Base-by-base conservation (phyloP, 2,888 invertebrate species). In the Rotaria socialis region DNA sequence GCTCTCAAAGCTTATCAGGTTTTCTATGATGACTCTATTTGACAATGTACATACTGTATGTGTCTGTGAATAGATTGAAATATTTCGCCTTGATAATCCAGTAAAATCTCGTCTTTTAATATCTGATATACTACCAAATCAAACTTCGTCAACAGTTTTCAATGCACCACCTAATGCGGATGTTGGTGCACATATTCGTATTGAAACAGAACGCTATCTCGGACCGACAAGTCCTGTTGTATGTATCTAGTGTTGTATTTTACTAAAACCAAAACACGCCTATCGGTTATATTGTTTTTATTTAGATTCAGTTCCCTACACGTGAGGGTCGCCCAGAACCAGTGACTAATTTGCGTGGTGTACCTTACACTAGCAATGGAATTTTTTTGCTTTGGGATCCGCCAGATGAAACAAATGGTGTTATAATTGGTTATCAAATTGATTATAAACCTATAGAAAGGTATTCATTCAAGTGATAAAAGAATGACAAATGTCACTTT, bases 391-490 rank as follows among this genome's bases (percentile, higher is more conserved):
- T 60, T 47, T 87, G 87, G 87, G 86, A 86, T 86, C 27, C 86
- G 35, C 85, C 87, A 27, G 84, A 87, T 41, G 87, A 87, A 52
- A 75, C 86, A 60, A 86, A 86, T 60, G 86, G 86, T 22, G 41
- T 85, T 24, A 86, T 86, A 50, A 85, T 60, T 47, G 86, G 86
- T 56, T 86, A 86, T 43, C 85, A 86, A 75, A 86, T 86, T 86
- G 55, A 84, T 19, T 86, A 75, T 47, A 85, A 86, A 41, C n/a
- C 85, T 55, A 85, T 86, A 67, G 85, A 85, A 85, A 85, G 85
- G 86, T 86, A 85, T 24, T 27, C 19, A 84, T 35, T 47, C 52
- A 52, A 52, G 16, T 52, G 52, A 52, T 52, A 52, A 52, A 52
- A 8, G 52, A 52, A 52, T 52, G 16, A 14, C 52, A 52, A 0